These are phyloP conservation scores for Cyclopterus lumpus DNA, from an alignment of 2,797 vertebrate species.

Conservation along the genomic window DNA sequence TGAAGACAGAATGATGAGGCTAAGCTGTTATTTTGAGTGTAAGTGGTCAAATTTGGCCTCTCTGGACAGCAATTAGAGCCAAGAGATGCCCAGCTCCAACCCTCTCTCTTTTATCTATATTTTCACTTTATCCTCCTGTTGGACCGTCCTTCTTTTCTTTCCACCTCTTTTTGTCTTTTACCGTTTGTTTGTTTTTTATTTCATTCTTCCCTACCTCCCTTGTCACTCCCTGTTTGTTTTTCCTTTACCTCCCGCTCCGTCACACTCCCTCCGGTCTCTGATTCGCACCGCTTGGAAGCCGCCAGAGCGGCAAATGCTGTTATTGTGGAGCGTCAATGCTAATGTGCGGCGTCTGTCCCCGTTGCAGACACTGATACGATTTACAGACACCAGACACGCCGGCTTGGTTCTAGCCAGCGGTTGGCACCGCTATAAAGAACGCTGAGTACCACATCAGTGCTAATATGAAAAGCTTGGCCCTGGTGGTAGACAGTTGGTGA, in stretches of 20 bases:
- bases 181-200: neutral
- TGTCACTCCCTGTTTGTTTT: neutral
- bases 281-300: constrained; percentile 26
- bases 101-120: neutral
- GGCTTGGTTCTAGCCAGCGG: constrained; percentile 25
- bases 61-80: constrained; percentile 13
- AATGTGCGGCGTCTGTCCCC: constrained; percentile 42
- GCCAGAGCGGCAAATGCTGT: constrained; percentile 13
- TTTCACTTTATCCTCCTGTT: neutral
- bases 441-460: constrained; percentile 42
- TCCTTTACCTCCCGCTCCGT: neutral
- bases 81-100: neutral
- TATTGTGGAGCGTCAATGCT: constrained; percentile 49
- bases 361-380: constrained; percentile 54
- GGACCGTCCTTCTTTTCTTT: neutral
- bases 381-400: constrained; percentile 36
- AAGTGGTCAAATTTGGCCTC: constrained; percentile 27
- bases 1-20: neutral
- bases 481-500: constrained; percentile 39
- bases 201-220: neutral
- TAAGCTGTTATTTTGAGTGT: constrained; percentile 3
- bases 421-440: constrained; percentile 50
- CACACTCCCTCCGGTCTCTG: constrained; percentile 17
- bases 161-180: neutral
- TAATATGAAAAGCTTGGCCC: constrained; percentile 53